A percentile compares a stretch with the other conserved stretches of the same genome.
Conservation (phyloP, 2,113 vertebrate genomes). For the Rhinogobius similis region DNA sequence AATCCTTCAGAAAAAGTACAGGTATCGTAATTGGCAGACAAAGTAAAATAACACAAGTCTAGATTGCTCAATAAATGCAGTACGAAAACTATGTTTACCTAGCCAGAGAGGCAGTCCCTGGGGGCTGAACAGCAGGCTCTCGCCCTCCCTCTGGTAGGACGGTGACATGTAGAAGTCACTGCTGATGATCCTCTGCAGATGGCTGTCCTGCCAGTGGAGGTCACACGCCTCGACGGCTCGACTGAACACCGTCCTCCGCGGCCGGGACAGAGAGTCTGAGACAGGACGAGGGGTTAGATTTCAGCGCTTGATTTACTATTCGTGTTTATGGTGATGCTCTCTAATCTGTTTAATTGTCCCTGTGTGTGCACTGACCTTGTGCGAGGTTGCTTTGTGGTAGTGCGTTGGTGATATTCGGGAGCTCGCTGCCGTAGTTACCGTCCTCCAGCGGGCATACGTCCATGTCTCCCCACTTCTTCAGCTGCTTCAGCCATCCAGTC, state of each 20-base stretch:
- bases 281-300: background rate
- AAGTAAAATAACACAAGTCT: background rate
- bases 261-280: constrained; percentile 89
- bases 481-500: constrained; percentile 91
- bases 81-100: constrained; percentile 69
- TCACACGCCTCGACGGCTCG: constrained; percentile 94
- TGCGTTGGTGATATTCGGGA: constrained; percentile 96
- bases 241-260: constrained; percentile 93
- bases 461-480: constrained; percentile 95
- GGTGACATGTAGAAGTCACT: constrained; percentile 92
- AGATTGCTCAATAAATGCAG: background rate
- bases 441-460: constrained; percentile 97
- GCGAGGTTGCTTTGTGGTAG: constrained; percentile 90
- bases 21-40: background rate
- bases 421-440: constrained; percentile 95
- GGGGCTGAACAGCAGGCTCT: constrained; percentile 94
- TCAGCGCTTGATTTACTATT: background rate
- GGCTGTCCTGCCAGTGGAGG: constrained; percentile 98
- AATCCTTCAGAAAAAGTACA: background rate
- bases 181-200: constrained; percentile 97
- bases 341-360: constrained; percentile 5
- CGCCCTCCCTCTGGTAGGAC: constrained; percentile 90
- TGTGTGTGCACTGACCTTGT: constrained; percentile 80
- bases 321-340: background rate
- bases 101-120: constrained; percentile 97